Evolutionary conservation across 2,888 invertebrate genomes (phyloP).

Genomic region (Ennomos fuscantarius): DNA sequence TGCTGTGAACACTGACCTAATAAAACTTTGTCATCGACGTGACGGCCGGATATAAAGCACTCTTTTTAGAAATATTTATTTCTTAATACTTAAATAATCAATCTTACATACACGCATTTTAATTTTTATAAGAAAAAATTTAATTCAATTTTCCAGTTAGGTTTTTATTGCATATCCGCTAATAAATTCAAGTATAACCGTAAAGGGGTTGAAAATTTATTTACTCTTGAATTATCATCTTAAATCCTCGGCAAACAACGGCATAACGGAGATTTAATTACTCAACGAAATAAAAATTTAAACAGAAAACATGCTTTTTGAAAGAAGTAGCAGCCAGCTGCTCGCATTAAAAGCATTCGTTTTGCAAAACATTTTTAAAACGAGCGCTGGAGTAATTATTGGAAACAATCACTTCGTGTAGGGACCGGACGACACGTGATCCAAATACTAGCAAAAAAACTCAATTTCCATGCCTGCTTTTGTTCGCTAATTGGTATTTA

Average conservation of each 20-base stretch:
- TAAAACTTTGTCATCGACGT: too few species aligned
- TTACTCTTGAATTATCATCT: constrained; percentile 61
- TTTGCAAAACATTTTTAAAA: constrained; percentile 50
- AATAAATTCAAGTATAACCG: constrained; percentile 49
- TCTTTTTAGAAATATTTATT: neutral
- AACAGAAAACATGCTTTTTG: constrained; percentile 49
- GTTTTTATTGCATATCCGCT: neutral
- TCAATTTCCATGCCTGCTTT: too few species aligned
- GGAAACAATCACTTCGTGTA: constrained; percentile 45
- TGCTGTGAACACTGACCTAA: too few species aligned
- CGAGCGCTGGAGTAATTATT: constrained; percentile 43
- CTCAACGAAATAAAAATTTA: constrained; percentile 54
- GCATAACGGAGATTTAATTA: constrained; percentile 62
- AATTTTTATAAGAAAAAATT: constrained; percentile 22
- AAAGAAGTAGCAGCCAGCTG: constrained; percentile 20
- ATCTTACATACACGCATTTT: too few species aligned
- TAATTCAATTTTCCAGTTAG: too few species aligned
- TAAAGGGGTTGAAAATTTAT: constrained; percentile 60
- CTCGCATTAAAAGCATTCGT: constrained; percentile 34
- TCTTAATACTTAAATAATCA: too few species aligned
- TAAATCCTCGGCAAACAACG: constrained; percentile 65
- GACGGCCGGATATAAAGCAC: too few species aligned
- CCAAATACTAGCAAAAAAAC: constrained; percentile 31
- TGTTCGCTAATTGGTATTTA: too few species aligned
- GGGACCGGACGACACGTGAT: constrained; percentile 32